Conservation (phyloP, 2,113 vertebrate genomes). For the Hemichromis elongatus region DNA sequence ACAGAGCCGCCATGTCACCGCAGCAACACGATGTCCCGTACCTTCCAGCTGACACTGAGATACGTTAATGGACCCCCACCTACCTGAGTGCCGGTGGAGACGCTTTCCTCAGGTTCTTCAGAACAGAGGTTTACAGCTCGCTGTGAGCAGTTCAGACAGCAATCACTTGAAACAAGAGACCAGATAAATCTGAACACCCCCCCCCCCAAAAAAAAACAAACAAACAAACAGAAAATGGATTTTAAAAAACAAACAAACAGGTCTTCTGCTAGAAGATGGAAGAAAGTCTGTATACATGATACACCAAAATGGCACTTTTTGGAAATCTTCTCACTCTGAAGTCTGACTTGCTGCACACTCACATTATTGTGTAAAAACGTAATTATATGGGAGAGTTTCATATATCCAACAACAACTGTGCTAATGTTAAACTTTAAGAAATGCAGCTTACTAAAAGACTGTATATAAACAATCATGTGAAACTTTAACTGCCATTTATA, state of each 20-base stretch:
- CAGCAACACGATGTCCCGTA: constrained; percentile 28
- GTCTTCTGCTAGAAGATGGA: not conserved
- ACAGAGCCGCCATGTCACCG: constrained; percentile 49
- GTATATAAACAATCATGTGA: not conserved
- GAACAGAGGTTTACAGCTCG: not conserved
- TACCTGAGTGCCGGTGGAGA: constrained; percentile 56
- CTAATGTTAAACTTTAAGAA: not conserved
- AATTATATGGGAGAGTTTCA: not conserved
- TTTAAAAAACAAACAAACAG: not conserved
- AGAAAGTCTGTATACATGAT: not conserved
- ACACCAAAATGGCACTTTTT: not conserved
- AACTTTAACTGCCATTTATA: not conserved
- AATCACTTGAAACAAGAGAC: not conserved
- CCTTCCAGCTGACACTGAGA: constrained; percentile 71
- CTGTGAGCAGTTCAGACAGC: not conserved
- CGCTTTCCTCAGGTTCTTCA: not conserved
- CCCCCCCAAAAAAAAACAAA: not conserved
- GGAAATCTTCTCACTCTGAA: not conserved
- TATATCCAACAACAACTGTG: not conserved
- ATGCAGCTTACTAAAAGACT: not conserved
- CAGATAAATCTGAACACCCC: not conserved
- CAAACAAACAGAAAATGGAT: too few species aligned
- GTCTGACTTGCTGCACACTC: not conserved
- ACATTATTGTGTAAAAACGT: not conserved
- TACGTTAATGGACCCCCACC: constrained; percentile 83